Evolutionary conservation across 2,113 vertebrate genomes (phyloP).

Genomic region (Andinoacara biseriatus): DNA sequence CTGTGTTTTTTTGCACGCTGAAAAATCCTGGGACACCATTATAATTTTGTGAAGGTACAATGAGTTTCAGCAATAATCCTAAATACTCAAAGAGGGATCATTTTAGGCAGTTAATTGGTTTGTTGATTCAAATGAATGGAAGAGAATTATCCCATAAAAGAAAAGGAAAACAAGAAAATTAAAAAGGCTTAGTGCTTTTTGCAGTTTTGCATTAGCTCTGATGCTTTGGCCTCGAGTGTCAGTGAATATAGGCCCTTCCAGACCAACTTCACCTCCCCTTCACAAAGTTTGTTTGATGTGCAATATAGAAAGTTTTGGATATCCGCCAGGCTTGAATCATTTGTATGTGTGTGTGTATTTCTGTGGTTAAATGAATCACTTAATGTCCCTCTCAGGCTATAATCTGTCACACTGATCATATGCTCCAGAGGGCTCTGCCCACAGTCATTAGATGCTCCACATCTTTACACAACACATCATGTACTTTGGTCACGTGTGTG

Average conservation of each 20-base stretch:
- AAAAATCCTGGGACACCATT: not conserved
- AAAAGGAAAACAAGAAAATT: not conserved
- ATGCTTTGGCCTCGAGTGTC: not conserved
- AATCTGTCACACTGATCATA: constrained; percentile 59
- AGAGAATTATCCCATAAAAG: not conserved
- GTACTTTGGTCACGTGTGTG: not conserved
- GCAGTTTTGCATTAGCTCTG: not conserved
- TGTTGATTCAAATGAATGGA: constrained; percentile 9
- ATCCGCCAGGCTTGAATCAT: not conserved
- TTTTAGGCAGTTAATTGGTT: not conserved
- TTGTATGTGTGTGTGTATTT: not conserved
- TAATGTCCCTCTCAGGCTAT: constrained; percentile 35
- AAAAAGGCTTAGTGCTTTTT: not conserved
- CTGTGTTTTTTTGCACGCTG: not conserved
- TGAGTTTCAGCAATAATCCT: not conserved
- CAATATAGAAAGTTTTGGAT: not conserved
- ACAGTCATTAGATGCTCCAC: constrained; percentile 39
- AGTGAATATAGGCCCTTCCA: not conserved
- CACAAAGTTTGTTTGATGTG: not conserved
- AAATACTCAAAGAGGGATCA: not conserved
- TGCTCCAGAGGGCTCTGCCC: constrained; percentile 42
- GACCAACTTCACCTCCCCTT: not conserved
- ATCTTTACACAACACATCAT: constrained; percentile 20
- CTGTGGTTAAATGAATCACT: constrained; percentile 40
- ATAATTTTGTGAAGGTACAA: not conserved